Conservation (phyloP, 2,113 vertebrate species). For the Neogobius melanostomus region DNA sequence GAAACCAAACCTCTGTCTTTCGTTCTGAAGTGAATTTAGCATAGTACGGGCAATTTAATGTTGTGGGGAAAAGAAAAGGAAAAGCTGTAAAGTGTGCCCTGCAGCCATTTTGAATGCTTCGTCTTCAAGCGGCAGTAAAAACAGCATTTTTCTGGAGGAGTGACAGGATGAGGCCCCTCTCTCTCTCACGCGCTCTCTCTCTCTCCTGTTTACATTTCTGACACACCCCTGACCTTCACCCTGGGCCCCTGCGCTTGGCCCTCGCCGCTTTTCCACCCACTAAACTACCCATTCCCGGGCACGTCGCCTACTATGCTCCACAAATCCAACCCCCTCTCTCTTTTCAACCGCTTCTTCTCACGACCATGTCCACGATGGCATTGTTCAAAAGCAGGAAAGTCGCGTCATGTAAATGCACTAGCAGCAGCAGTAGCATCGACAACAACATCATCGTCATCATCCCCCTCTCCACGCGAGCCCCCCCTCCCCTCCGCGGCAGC, state of each 20-base stretch:
- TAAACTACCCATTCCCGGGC: too few species aligned
- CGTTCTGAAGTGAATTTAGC: too few species aligned
- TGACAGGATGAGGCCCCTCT: slow-evolving; percentile 45
- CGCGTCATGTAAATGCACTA: too few species aligned
- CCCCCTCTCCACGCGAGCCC: background rate
- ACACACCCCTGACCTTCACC: slow-evolving; percentile 69
- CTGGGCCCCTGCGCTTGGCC: slow-evolving; percentile 37
- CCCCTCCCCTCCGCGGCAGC: slow-evolving; percentile 25
- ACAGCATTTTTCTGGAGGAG: slow-evolving; percentile 33
- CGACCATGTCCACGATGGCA: too few species aligned
- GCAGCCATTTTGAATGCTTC: background rate
- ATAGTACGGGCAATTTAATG: background rate
- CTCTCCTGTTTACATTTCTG: slow-evolving; percentile 62
- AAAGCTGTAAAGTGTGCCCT: background rate
- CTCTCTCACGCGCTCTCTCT: slow-evolving; percentile 38
- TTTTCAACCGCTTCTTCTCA: too few species aligned
- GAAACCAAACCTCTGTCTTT: too few species aligned
- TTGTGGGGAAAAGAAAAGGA: background rate
- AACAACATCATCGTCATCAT: background rate
- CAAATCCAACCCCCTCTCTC: too few species aligned
- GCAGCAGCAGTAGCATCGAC: too few species aligned
- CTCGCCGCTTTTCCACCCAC: slow-evolving; percentile 1
- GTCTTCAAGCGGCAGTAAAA: slow-evolving; percentile 18
- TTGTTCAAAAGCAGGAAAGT: too few species aligned
- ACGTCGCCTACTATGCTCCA: too few species aligned